Evolutionary conservation across 2,113 vertebrate species (phyloP).

Genomic region (Smithornis capensis): DNA sequence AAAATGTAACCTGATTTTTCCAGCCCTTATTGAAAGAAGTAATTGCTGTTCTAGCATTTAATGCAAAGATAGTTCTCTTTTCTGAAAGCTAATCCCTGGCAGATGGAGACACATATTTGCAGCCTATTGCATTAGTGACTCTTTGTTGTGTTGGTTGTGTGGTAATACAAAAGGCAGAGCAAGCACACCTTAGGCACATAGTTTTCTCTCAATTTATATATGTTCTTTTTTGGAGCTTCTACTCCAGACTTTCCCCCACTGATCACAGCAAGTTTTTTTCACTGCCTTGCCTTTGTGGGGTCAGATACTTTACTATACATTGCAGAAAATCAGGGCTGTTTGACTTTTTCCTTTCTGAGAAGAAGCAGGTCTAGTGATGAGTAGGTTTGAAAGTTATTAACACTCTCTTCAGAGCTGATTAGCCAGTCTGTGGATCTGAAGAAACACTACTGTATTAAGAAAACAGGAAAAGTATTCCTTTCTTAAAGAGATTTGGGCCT

Average conservation of each 20-base stretch:
- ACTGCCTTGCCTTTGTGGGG: not conserved
- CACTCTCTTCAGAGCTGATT: not conserved
- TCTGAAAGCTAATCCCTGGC: not conserved
- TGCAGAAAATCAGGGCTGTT: not conserved
- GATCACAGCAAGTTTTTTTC: not conserved
- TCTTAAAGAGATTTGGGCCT: no score
- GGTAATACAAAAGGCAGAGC: not conserved
- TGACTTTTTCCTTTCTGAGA: not conserved
- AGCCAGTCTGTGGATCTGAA: not conserved
- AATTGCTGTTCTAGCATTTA: not conserved
- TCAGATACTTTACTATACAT: not conserved
- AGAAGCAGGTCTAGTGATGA: not conserved
- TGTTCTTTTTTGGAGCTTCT: not conserved
- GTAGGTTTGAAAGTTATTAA: not conserved
- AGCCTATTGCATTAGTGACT: constrained; percentile 6
- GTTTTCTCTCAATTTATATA: not conserved
- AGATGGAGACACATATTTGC: constrained; percentile 44
- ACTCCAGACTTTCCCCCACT: not conserved
- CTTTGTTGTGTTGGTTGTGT: not conserved
- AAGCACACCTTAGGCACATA: not conserved
- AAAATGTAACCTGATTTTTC: constrained; percentile 6
- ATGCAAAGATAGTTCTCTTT: constrained; percentile 28
- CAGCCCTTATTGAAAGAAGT: not conserved
- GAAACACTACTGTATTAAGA: not conserved
- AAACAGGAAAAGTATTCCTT: no score